Evolutionary conservation across 2,113 vertebrate species (phyloP), one percentile per base, ranked within the genome.

Genomic region (Noctilio leporinus): DNA sequence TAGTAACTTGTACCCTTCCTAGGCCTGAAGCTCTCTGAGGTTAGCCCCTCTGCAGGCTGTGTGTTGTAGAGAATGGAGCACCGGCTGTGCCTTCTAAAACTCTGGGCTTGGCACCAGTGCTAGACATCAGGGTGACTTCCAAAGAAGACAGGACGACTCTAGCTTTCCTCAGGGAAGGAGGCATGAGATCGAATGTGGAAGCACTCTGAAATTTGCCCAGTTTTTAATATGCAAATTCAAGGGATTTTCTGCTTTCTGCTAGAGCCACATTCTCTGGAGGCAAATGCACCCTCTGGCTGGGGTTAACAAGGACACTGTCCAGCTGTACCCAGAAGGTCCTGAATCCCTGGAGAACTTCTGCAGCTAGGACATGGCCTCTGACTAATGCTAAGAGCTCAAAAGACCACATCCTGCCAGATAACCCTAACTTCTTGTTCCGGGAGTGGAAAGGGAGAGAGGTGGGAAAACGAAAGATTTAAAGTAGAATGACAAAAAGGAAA

Each of bases 391-490:
- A 35, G 40, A 73, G 59, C 65, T 76, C 51, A 47, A 19, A 86
- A n/a, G 75, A 62, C 65, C 62, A 77, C 38, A 81, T 94, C 85
- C 93, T 93, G 95, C 87, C 92, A 93, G 92, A 93, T 93, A 90
- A 86, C 76, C 67, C 40, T 43, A 22, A 43, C 72, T 72, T 92
- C 93, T 93, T 90, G 49, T 43, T 77, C 75, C 40, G 70, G 67
- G 69, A 69, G 10, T 30, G 62, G 26, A 28, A 73, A 80, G 51
- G 43, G 64, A 40, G 69, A 93, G 91, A 94, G 88, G 53, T 55
- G 73, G 67, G 76, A 78, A 82, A 40, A 73, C 0, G 1, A 83
- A 2, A n/a, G 69, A 94, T 62, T 69, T 83, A 86, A 83, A 80
- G 65, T 3, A 40, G 73, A 88, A 89, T 89, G 86, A 94, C 84